These are phyloP conservation scores for Melanotaenia nigrans DNA, from an alignment of 2,797 vertebrate genomes.

Conservation along the genomic window DNA sequence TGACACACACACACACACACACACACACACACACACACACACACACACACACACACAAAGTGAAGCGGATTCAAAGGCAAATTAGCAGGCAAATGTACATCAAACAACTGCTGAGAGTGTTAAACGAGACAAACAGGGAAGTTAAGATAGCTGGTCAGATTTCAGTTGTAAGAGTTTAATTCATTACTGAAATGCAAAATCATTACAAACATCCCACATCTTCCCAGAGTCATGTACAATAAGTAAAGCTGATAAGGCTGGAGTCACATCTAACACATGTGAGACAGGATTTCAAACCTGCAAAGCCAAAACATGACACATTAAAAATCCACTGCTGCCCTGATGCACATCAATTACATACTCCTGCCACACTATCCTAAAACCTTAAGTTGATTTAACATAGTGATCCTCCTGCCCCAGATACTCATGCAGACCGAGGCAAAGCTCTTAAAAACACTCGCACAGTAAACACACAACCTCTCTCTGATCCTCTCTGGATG, in stretches of 20 bases:
- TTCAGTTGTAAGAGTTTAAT: not conserved
- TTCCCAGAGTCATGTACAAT: not conserved
- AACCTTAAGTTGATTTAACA: conserved; percentile 44
- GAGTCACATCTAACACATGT: too few relatives aligned
- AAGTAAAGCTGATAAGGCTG: too few relatives aligned
- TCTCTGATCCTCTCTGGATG: conserved; percentile 12
- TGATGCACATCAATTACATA: conserved; percentile 1
- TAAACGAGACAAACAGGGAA: conserved; percentile 10
- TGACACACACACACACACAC: conserved; percentile 11
- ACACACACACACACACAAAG: not conserved
- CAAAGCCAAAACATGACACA: too few relatives aligned
- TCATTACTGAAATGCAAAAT: too few relatives aligned
- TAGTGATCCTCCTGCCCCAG: conserved; percentile 48
- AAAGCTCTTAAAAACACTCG: conserved; percentile 11
- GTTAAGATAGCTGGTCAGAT: not conserved
- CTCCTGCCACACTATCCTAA: conserved; percentile 35
- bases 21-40: not conserved
- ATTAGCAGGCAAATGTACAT: conserved; percentile 31
- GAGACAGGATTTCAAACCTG: too few relatives aligned
- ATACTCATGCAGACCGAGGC: conserved; percentile 32
- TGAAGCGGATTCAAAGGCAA: conserved; percentile 25
- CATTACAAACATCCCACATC: not conserved
- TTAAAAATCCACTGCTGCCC: not conserved
- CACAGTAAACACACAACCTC: conserved; percentile 6
- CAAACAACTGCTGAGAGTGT: conserved; percentile 21